Conservation (phyloP, 2,888 invertebrate species). For the Aphodius granarius region DNA sequence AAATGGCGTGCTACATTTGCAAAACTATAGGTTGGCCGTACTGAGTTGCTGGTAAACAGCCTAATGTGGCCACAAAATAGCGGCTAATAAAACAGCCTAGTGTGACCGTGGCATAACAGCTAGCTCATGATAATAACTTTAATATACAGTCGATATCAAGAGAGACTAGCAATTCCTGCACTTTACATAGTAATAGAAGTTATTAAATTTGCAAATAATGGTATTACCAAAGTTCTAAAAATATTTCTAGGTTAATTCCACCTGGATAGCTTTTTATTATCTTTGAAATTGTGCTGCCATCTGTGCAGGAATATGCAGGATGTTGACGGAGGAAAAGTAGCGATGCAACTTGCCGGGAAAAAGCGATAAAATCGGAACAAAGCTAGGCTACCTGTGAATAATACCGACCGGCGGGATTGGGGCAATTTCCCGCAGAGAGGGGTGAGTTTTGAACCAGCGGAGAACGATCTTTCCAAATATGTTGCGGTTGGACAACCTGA, state of each 20-base stretch:
- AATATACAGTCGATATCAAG: background rate
- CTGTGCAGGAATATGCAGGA: slow-evolving; percentile 41
- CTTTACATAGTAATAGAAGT: too few species aligned
- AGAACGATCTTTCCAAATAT: slow-evolving; percentile 27
- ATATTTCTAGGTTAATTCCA: slow-evolving; percentile 44
- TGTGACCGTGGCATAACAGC: too few species aligned
- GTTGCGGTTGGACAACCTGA: slow-evolving; percentile 28
- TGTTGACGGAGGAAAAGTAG: background rate
- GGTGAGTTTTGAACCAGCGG: background rate
- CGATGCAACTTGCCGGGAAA: slow-evolving; percentile 26
- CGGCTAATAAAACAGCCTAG: too few species aligned
- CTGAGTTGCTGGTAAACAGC: too few species aligned
- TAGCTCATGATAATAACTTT: too few species aligned
- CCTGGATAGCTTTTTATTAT: slow-evolving; percentile 44
- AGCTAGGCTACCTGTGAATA: slow-evolving; percentile 4
- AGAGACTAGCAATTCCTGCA: too few species aligned
- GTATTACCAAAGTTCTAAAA: slow-evolving; percentile 23
- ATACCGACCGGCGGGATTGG: background rate
- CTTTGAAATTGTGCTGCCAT: slow-evolving; percentile 41
- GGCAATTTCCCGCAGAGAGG: background rate
- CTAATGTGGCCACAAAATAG: too few species aligned
- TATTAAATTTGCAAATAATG: background rate
- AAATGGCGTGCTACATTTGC: too few species aligned
- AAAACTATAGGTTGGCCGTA: too few species aligned
- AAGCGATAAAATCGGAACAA: slow-evolving; percentile 23